A percentile compares a stretch with the other conserved stretches of the same genome.
phyloP scores from a whole-genome alignment of 2,113 vertebrate species.

The Galeopterus variegatus region DNA sequence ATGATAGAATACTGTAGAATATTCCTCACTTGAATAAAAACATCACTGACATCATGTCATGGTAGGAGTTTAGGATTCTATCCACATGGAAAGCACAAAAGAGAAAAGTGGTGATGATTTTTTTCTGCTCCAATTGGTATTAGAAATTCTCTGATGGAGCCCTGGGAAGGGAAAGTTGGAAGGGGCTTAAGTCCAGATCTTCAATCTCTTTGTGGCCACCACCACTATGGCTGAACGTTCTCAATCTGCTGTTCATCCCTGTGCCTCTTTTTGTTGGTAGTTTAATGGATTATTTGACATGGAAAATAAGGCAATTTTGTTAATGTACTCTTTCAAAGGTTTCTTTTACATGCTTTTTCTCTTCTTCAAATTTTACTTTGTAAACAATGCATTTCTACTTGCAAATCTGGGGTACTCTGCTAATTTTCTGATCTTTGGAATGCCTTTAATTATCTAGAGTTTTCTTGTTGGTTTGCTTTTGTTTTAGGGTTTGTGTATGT shows the following conservation, averaged over 20 bases:
- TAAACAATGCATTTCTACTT: neutral
- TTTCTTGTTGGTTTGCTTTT: neutral
- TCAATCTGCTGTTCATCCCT: fast-evolving
- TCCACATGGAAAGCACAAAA: neutral
- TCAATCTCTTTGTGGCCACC: too few relatives aligned
- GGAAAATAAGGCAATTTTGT: neutral
- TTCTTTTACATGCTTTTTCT: neutral
- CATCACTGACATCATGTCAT: fast-evolving
- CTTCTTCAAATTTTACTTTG: neutral
- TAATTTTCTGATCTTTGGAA: neutral
- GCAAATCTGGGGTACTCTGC: neutral
- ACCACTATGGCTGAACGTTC: fast-evolving
- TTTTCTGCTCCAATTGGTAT: neutral
- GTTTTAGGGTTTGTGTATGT: neutral
- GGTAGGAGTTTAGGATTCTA: neutral
- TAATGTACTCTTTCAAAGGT: neutral
- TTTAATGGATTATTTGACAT: neutral
- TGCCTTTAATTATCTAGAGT: neutral
- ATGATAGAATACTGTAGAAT: neutral
- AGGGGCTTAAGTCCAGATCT: too few relatives aligned
- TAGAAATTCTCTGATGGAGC: neutral
- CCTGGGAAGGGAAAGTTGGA: neutral
- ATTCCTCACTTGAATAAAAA: neutral
- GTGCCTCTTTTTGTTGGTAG: neutral
- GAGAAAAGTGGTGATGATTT: neutral